Conservation (phyloP, 2,888 invertebrate genomes). For the Axea sp. region DNA sequence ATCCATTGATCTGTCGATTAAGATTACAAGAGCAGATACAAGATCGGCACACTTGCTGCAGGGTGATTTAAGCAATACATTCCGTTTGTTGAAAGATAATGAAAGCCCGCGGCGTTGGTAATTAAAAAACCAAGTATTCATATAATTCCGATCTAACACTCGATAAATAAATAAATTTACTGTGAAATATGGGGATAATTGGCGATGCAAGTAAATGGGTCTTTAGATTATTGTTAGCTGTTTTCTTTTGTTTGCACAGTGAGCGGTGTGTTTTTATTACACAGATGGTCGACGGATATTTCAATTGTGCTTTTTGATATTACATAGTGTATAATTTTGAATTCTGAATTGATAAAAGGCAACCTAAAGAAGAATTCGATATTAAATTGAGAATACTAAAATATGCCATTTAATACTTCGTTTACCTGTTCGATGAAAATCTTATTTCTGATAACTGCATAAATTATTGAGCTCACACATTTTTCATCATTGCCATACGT, state of each 20-base stretch:
- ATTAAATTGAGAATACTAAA: too few relatives aligned
- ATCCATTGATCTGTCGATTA: conserved; percentile 62
- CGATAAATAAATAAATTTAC: conserved; percentile 57
- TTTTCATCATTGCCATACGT: too few relatives aligned
- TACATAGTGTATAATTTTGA: too few relatives aligned
- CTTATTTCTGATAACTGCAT: too few relatives aligned
- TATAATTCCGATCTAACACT: conserved; percentile 52
- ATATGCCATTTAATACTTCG: too few relatives aligned
- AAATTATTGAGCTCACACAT: too few relatives aligned
- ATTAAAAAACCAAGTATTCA: conserved; percentile 58
- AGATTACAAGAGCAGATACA: conserved; percentile 59
- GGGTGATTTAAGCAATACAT: conserved; percentile 60
- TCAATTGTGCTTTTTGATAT: too few relatives aligned
- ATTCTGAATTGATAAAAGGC: too few relatives aligned
- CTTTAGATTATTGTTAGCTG: conserved; percentile 30
- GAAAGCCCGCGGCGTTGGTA: conserved; percentile 51
- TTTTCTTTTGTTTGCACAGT: conserved; percentile 6
- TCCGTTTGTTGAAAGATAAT: conserved; percentile 58
- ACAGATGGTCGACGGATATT: background rate
- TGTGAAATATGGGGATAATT: conserved; percentile 36
- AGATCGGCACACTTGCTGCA: conserved; percentile 55
- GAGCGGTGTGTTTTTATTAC: background rate
- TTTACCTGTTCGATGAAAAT: too few relatives aligned
- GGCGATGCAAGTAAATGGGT: conserved; percentile 40
- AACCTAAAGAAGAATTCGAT: too few relatives aligned